Evolutionary conservation across 1,140 invertebrate species (phyloP).

Genomic region (Drosophila azteca): DNA sequence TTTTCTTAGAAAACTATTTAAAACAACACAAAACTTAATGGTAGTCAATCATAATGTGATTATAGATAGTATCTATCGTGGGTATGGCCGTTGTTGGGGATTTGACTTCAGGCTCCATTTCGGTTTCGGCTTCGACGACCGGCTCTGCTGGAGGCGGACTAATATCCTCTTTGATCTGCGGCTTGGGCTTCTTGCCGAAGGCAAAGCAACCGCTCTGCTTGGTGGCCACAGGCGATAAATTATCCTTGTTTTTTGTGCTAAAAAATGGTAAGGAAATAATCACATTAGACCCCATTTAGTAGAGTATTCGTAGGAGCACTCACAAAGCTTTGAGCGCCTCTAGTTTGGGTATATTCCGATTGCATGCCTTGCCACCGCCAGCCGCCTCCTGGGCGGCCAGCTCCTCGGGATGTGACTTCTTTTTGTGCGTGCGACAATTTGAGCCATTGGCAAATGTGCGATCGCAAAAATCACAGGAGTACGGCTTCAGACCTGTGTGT

Average conservation of each 20-base stretch:
- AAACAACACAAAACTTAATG: background rate
- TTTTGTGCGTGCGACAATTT: conserved; percentile 85
- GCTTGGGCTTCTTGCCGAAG: conserved; percentile 71
- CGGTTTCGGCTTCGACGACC: background rate
- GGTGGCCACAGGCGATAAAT: conserved; percentile 75
- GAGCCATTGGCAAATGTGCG: conserved; percentile 84
- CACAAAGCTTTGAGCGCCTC: conserved; percentile 77
- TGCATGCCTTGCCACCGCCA: conserved; percentile 68
- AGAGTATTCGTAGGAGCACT: background rate
- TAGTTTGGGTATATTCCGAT: conserved; percentile 80
- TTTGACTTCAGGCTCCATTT: background rate
- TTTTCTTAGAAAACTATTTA: too few relatives aligned
- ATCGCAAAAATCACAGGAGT: conserved; percentile 84
- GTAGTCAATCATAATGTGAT: conserved; percentile 58
- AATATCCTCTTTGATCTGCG: conserved; percentile 22
- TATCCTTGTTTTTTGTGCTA: conserved; percentile 74
- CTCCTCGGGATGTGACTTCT: conserved; percentile 84
- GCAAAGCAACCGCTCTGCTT: conserved; percentile 77
- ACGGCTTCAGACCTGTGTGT: conserved; percentile 84
- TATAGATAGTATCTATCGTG: conserved; percentile 68
- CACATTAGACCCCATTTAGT: background rate
- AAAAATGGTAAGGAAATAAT: conserved; percentile 2
- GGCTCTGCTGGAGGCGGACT: background rate
- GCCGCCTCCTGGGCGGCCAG: conserved; percentile 81
- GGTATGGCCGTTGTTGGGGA: conserved; percentile 41